These are phyloP conservation scores for Acinonyx jubatus DNA, from an alignment of 2,113 vertebrate genomes.

Conservation along the genomic window DNA sequence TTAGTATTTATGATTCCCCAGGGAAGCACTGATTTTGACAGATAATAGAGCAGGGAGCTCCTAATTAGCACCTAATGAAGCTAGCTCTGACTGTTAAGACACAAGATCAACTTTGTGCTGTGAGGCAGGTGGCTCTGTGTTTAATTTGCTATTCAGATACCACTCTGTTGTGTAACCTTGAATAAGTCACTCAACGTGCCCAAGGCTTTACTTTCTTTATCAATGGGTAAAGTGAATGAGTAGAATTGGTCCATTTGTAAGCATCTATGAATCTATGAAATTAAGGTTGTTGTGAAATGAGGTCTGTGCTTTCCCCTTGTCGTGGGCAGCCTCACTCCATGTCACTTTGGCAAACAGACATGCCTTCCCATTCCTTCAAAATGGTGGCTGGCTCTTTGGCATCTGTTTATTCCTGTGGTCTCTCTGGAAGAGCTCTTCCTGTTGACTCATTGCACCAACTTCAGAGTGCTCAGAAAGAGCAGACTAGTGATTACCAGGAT, in stretches of 20 bases:
- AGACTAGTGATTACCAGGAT: neutral
- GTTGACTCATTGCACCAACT: neutral
- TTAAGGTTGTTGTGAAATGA: neutral
- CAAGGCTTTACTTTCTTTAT: neutral
- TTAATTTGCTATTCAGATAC: neutral
- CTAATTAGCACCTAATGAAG: neutral
- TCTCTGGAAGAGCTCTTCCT: neutral
- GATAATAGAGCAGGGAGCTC: neutral
- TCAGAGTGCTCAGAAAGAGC: neutral
- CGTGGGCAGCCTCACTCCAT: too few relatives aligned
- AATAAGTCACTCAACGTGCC: neutral
- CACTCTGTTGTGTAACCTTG: neutral
- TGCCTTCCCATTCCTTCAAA: neutral
- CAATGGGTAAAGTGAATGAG: neutral
- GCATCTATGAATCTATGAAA: neutral
- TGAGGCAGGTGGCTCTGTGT: neutral
- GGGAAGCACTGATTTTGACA: conserved; percentile 21
- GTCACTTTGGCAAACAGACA: neutral
- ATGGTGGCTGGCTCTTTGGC: neutral
- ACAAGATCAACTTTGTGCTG: neutral
- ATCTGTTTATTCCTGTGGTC: neutral
- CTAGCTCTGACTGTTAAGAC: neutral
- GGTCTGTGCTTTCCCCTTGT: neutral
- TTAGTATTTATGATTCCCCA: neutral
- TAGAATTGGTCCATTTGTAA: neutral